A percentile compares a stretch with the other conserved stretches of the same genome.
phyloP scores from a whole-genome alignment of 1,140 invertebrate genomes.

The Glomeris maerens region DNA sequence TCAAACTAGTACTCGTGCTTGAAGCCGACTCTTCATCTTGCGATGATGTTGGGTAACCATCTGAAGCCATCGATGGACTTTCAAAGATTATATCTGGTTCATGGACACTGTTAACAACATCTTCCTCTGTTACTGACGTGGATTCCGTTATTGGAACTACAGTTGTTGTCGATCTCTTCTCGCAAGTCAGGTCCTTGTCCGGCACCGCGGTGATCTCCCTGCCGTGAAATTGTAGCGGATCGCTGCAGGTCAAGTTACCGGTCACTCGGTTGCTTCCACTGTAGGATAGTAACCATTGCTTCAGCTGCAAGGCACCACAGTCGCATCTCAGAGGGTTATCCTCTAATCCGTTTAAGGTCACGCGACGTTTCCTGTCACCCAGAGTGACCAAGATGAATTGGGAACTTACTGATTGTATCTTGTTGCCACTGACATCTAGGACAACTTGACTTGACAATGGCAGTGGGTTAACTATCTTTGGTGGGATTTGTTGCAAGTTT shows the following conservation, averaged over 20 bases:
- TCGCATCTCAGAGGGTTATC: constrained; percentile 70
- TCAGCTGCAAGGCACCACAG: constrained; percentile 48
- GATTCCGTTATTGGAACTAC: constrained; percentile 31
- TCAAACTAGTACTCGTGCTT: constrained; percentile 34
- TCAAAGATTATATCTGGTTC: constrained; percentile 41
- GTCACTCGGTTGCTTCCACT: no score
- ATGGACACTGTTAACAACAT: no score
- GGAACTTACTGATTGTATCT: constrained; percentile 53
- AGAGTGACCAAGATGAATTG: constrained; percentile 61
- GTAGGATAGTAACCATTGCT: not conserved
- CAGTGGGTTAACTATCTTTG: constrained; percentile 69
- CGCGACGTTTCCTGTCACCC: constrained; percentile 58
- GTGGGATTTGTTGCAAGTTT: constrained; percentile 55
- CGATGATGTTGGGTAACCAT: constrained; percentile 27
- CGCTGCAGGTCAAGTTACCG: constrained; percentile 44
- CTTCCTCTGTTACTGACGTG: constrained; percentile 39
- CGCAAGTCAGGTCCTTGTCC: constrained; percentile 62
- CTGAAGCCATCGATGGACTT: constrained; percentile 8
- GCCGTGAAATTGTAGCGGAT: constrained; percentile 50
- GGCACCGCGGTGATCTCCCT: constrained; percentile 53
- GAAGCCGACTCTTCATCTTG: constrained; percentile 22
- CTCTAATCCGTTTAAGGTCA: constrained; percentile 52
- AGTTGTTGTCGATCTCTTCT: constrained; percentile 34
- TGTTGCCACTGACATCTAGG: constrained; percentile 61
- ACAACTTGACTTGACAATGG: constrained; percentile 65